Conservation (phyloP, 2,888 invertebrate genomes). For the Ptychoptera contaminata region DNA sequence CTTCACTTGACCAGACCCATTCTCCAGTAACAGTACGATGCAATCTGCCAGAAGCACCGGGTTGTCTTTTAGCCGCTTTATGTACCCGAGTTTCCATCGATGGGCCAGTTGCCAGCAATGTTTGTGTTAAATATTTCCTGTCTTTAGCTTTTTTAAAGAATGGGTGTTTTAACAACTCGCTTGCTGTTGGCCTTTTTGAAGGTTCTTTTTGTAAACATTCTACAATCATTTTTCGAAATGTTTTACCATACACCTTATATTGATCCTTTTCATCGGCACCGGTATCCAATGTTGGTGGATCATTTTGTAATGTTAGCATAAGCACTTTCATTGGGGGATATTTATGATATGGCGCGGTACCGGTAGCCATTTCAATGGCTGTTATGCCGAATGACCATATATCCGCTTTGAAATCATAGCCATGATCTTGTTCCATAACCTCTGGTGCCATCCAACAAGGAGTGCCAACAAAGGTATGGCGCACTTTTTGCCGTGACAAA, state of each 20-base stretch:
- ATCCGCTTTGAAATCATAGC: slow-evolving; percentile 93
- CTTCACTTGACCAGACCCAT: slow-evolving; percentile 97
- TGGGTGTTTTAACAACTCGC: slow-evolving; percentile 88
- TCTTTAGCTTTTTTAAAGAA: slow-evolving; percentile 98
- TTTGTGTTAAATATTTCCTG: slow-evolving; percentile 72
- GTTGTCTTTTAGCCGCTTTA: slow-evolving; percentile 68
- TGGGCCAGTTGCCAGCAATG: slow-evolving; percentile 70
- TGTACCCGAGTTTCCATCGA: slow-evolving; percentile 81
- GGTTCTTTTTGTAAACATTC: slow-evolving; percentile 96
- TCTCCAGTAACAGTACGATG: slow-evolving; percentile 92
- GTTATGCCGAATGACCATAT: slow-evolving; percentile 70
- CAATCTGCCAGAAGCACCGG: slow-evolving; percentile 69
- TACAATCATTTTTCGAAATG: slow-evolving; percentile 89
- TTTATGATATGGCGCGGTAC: slow-evolving; percentile 96
- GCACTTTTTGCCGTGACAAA: slow-evolving; percentile 80
- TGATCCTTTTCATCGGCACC: slow-evolving; percentile 93
- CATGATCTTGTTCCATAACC: slow-evolving; percentile 97
- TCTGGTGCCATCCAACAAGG: slow-evolving; percentile 99
- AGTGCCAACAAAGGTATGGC: slow-evolving; percentile 97
- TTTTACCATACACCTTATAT: slow-evolving; percentile 94
- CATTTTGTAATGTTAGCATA: slow-evolving; percentile 95
- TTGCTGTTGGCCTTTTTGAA: slow-evolving; percentile 84
- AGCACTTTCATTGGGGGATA: slow-evolving; percentile 99
- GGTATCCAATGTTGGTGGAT: slow-evolving; percentile 92
- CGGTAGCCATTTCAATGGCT: slow-evolving; percentile 96